Evolutionary conservation across 1,140 invertebrate species (phyloP), one percentile per base, ranked within the genome.

Genomic region (Frieseomelitta varia): DNA sequence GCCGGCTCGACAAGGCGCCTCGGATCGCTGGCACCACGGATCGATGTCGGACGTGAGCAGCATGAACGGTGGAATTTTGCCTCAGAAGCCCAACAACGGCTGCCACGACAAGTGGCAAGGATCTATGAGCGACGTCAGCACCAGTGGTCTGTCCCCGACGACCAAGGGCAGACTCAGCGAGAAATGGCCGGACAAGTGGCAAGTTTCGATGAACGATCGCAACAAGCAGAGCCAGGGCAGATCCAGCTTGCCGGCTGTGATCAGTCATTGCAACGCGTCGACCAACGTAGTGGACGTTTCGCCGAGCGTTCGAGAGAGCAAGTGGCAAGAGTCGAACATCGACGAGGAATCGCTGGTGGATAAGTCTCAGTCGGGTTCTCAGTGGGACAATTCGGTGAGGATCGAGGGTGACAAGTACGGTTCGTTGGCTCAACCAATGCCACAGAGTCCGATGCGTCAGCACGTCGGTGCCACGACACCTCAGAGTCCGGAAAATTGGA

Each of bases 61-160:
- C 81, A 89, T 92, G n/a, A 92, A 94, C 27, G 92, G 90, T 17
- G 81, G 87, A 51, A 74, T 90, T 75, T 15, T 88, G 73, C 65
- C 83, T 17, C 83, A 92, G 34, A 93, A 94, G 34, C 19, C 91
- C 0, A 75, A 34, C n/a, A 88, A 88, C 63, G 84, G 79, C 51
- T 87, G 87, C 12, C 90, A 90, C 24, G 91, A 92, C 10, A 96
- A 96, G 83, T 96, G 95, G 95, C 95, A 95, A 75, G 95, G 95
- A 10, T 96, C 96, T 0, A 94, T 95, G 81, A 96, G 95, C 88
- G 96, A 96, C 85, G 91, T 96, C 24, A 94, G 92, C 85, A 90
- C 65, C 53, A 88, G 81, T 21, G 85, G 81, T 27, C 61, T 90
- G n/a, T 81, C 84, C 6, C 68, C 89, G 24, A 84, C 91, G 19